Evolutionary conservation across 2,113 vertebrate species (phyloP), one percentile per base, ranked within the genome.

Genomic region (Brachionichthys hirsutus): DNA sequence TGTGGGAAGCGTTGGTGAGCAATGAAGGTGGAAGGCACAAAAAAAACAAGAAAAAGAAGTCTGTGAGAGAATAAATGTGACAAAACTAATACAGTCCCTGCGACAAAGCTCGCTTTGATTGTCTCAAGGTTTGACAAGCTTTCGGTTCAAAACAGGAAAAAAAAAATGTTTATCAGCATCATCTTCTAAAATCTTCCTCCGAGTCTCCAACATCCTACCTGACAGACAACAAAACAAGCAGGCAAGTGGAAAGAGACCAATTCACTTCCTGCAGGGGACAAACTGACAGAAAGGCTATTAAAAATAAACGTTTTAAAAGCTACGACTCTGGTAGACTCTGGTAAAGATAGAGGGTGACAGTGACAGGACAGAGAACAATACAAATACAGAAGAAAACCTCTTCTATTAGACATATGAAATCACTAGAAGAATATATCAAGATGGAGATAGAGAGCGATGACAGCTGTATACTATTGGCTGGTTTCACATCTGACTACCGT

Each of bases 321-420:
- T 40, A 30, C 36, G 12, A 10, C 36, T 44, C 9, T 18, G 0
- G 8, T 65, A 36, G 43, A 30, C 5, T 2, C 24, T 6, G 8
- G 8, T 8, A 30, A 30, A 30, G 24, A 30, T 30, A 30, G 24
- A 30, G 24, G 24, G 24, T 30, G 24, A 30, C 24, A 30, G 24
- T 30, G 8, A 30, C 24, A 30, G 24, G 24, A 30, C 24, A 2
- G 24, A 30, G 24, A 30, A 30, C 24, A 30, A 30, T 30, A 43
- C 57, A 73, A 61, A 79, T 61, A 51, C 20, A n/a, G 30, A 36
- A 10, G 20, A 55, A 40, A 54, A 76, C 58, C 67, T 62, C 60
- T 10, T 47, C 42, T 2, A 14, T 43, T 45, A 74, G 49, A 63
- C 73, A 57, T 61, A 70, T n/a, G n/a, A n/a, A n/a, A n/a, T n/a